These are phyloP conservation scores for Xestia c-nigrum DNA, from an alignment of 2,888 invertebrate species.

Conservation along the genomic window DNA sequence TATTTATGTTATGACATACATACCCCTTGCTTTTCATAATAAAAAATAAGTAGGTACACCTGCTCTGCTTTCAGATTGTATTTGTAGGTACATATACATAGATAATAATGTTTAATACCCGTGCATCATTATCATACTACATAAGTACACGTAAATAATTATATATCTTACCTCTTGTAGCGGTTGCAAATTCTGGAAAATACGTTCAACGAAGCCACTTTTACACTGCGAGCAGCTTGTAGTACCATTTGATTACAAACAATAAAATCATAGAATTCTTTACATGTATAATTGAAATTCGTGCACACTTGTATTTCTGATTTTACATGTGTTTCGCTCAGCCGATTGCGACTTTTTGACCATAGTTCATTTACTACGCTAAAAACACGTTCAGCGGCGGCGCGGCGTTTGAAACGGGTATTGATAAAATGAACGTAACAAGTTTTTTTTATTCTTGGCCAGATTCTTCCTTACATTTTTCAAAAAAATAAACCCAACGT, in stretches of 20 bases:
- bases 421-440: slow-evolving; percentile 5
- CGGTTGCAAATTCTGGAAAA: too few relatives aligned
- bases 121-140: too few relatives aligned
- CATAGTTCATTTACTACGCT: slow-evolving; percentile 22
- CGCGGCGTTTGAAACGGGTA: slow-evolving; percentile 6
- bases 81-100: too few relatives aligned
- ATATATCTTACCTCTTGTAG: too few relatives aligned
- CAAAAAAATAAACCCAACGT: slow-evolving; percentile 17
- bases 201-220: too few relatives aligned
- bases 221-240: slow-evolving; percentile 6
- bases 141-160: too few relatives aligned
- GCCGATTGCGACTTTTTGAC: slow-evolving; percentile 6
- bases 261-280: not conserved
- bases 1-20: too few relatives aligned
- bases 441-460: slow-evolving; percentile 16
- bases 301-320: not conserved
- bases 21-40: too few relatives aligned
- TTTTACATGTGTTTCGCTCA: not conserved
- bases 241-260: not conserved
- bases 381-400: slow-evolving; percentile 16
- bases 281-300: not conserved
- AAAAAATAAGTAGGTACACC: too few relatives aligned
- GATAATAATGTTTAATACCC: too few relatives aligned
- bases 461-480: slow-evolving; percentile 13
- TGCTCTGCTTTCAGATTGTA: too few relatives aligned